A percentile compares a stretch with the other conserved stretches of the same genome.
These are phyloP conservation scores for Xestia ashworthii DNA, from an alignment of 2,888 invertebrate genomes.

Conservation along the genomic window DNA sequence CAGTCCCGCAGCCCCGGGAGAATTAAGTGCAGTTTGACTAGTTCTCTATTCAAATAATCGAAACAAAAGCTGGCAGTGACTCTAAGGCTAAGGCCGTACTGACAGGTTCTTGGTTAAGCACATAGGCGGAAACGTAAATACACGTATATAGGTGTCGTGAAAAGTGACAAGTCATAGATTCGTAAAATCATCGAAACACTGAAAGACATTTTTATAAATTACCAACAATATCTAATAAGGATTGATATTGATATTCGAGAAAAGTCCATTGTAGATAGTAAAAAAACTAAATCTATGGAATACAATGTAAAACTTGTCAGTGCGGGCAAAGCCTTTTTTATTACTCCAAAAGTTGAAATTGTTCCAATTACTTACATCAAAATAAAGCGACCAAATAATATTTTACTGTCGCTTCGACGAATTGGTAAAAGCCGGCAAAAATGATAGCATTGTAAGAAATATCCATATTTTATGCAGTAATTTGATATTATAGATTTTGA, in stretches of 20 bases:
- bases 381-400: not conserved
- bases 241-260: no score
- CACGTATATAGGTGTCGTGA: not conserved
- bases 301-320: not conserved
- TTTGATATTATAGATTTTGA: constrained; percentile 7
- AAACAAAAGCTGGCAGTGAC: not conserved
- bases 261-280: not conserved
- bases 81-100: constrained; percentile 21
- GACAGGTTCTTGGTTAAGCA: constrained; percentile 12
- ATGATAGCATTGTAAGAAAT: not conserved
- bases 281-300: not conserved
- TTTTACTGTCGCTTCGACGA: not conserved
- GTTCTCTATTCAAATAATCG: not conserved
- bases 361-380: constrained; percentile 1
- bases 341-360: not conserved
- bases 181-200: not conserved
- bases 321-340: not conserved
- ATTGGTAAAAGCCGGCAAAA: not conserved
- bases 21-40: not conserved
- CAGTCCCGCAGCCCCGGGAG: no score
- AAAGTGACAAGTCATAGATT: not conserved
- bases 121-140: not conserved
- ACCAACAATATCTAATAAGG: not conserved
- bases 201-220: not conserved
- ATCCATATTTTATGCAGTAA: constrained; percentile 7